These are phyloP conservation scores for Rhaphigaster nebulosa DNA, from an alignment of 2,888 invertebrate species.

Conservation along the genomic window DNA sequence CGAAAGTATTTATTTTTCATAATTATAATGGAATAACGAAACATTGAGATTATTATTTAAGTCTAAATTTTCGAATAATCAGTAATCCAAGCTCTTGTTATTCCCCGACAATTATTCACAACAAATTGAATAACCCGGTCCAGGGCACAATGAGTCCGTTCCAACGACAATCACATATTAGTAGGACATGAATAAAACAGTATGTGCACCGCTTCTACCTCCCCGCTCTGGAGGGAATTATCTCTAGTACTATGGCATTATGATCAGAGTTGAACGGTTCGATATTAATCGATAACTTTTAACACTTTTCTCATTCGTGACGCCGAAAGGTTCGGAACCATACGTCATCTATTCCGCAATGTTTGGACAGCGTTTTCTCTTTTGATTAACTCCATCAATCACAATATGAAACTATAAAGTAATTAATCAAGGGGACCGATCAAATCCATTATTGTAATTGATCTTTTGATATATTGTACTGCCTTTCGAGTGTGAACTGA, in stretches of 20 bases:
- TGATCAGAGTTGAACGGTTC: background rate
- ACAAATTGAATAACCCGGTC: background rate
- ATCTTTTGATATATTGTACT: constrained; percentile 38
- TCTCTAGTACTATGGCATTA: background rate
- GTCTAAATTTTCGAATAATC: background rate
- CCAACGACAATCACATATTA: background rate
- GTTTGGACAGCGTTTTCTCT: constrained; percentile 54
- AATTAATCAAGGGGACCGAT: constrained; percentile 49
- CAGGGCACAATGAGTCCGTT: background rate
- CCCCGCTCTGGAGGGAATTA: background rate
- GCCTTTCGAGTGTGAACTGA: background rate
- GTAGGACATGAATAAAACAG: background rate
- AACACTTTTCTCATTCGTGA: background rate
- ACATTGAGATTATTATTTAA: background rate
- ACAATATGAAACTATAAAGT: constrained; percentile 42
- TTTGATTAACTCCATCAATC: constrained; percentile 55
- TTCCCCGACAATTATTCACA: background rate
- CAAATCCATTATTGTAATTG: constrained; percentile 48
- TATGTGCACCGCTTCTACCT: background rate
- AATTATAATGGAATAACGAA: background rate
- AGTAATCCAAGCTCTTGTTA: background rate
- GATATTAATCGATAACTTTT: background rate
- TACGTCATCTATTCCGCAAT: constrained; percentile 36
- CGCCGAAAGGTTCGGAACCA: background rate
- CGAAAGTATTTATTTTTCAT: too few relatives aligned